phyloP scores from a whole-genome alignment of 2,797 vertebrate species.

The Acomys russatus region DNA sequence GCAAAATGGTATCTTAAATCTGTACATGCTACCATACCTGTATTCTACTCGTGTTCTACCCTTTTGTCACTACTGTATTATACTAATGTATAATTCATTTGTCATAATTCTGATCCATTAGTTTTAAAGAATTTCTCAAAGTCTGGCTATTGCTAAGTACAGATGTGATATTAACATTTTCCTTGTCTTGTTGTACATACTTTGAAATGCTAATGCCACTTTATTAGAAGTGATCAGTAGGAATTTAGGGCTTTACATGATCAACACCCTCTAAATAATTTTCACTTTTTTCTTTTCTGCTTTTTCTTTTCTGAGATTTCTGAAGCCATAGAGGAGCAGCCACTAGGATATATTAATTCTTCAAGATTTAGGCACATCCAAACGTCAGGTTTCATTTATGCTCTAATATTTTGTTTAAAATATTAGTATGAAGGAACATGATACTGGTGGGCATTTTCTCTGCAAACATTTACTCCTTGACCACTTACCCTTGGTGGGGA shows the following conservation, averaged over 20 bases:
- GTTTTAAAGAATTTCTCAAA: neutral
- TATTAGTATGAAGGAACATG: neutral
- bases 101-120: neutral
- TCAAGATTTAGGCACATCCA: neutral
- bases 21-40: neutral
- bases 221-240: neutral
- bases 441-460: neutral
- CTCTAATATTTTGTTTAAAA: neutral
- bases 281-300: neutral
- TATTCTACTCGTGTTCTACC: neutral
- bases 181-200: too few relatives aligned
- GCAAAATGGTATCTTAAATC: neutral
- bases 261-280: neutral
- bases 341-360: neutral
- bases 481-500: too few relatives aligned
- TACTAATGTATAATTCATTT: neutral
- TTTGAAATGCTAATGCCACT: neutral
- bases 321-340: neutral
- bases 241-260: neutral
- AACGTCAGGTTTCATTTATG: neutral
- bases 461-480: neutral
- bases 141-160: neutral
- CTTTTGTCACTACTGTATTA: too few relatives aligned
- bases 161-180: neutral
- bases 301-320: neutral